A percentile compares a stretch with the other conserved stretches of the same genome.
Conservation (phyloP, 2,113 vertebrate species). For the Leptocoma aspasia region DNA sequence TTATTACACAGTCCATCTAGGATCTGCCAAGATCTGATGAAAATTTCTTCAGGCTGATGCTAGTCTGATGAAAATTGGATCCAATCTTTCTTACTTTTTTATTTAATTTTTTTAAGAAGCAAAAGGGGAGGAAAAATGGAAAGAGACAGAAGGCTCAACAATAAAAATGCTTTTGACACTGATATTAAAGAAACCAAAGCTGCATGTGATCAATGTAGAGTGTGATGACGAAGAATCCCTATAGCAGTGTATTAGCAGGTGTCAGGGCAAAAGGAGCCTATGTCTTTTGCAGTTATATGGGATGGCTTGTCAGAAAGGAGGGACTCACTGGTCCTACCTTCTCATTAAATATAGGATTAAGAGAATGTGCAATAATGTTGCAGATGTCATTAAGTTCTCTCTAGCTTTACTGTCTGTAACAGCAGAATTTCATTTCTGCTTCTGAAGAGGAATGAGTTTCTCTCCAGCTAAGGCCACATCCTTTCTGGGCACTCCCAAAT, state of each 20-base stretch:
- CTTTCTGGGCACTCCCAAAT: neutral
- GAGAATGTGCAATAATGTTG: neutral
- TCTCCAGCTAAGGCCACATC: neutral
- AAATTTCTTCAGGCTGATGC: constrained; percentile 52
- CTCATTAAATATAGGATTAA: neutral
- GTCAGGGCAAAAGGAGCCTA: neutral
- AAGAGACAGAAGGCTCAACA: neutral
- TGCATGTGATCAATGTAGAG: neutral
- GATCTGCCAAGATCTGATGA: constrained; percentile 42
- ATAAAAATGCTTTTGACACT: neutral
- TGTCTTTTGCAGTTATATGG: neutral
- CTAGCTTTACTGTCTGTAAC: neutral
- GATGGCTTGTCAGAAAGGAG: neutral
- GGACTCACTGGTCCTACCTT: neutral
- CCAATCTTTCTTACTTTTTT: neutral
- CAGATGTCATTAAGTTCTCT: neutral
- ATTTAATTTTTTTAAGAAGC: neutral
- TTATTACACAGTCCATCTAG: neutral
- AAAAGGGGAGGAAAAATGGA: neutral
- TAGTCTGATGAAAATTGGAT: neutral
- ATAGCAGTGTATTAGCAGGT: neutral
- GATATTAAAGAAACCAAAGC: neutral
- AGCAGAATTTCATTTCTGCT: neutral
- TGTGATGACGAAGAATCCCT: neutral
- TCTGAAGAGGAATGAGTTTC: neutral